These are phyloP conservation scores for Ceratotherium simum DNA, from an alignment of 2,113 vertebrate genomes.

Conservation along the genomic window DNA sequence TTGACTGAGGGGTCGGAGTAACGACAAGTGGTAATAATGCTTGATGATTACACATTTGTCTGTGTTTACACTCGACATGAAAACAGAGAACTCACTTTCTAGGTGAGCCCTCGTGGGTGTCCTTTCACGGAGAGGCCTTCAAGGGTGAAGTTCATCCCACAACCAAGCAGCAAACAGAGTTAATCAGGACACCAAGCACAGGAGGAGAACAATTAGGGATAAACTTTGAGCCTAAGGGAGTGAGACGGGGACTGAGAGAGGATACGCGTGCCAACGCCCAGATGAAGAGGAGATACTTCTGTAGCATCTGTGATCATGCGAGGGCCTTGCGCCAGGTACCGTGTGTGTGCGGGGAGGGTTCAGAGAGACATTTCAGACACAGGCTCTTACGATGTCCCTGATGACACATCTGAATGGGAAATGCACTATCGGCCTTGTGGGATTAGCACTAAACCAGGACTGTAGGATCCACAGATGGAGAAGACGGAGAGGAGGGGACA, in stretches of 20 bases:
- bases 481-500: not conserved
- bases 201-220: not conserved
- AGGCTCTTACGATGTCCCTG: not conserved
- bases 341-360: not conserved
- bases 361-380: not conserved
- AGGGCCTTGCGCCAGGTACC: not conserved
- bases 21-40: constrained; percentile 56
- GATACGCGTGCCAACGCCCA: not conserved
- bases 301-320: not conserved
- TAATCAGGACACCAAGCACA: not conserved
- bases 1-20: constrained; percentile 37
- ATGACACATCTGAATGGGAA: not conserved
- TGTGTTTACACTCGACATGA: constrained; percentile 54
- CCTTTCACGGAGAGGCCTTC: not conserved
- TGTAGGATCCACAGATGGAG: not conserved
- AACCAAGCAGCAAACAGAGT: not conserved
- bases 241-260: not conserved
- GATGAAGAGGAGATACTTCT: not conserved
- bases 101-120: not conserved
- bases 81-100: not conserved
- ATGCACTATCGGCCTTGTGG: not conserved
- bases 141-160: not conserved
- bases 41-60: constrained; percentile 60
- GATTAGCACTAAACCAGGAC: not conserved
- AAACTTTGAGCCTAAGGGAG: not conserved